These are phyloP conservation scores for Petrocephalus schoutedeni DNA, from an alignment of 2,797 vertebrate genomes.

Conservation along the genomic window DNA sequence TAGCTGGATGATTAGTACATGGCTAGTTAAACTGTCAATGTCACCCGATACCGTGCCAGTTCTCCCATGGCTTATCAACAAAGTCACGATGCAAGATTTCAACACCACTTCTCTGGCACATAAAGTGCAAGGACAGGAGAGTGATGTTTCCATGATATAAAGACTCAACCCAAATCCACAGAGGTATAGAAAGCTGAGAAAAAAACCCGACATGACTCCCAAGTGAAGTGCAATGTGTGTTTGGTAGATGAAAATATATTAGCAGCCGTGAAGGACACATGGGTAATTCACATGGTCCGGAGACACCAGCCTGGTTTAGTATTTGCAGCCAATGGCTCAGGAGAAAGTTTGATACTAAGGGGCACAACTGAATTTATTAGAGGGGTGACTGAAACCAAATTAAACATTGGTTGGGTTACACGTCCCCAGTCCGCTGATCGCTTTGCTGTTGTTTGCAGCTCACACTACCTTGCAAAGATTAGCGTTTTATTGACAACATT, in stretches of 20 bases:
- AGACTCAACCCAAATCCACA: background rate
- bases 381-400: background rate
- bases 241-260: background rate
- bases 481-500: background rate
- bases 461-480: background rate
- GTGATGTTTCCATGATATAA: background rate
- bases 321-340: background rate
- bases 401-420: background rate
- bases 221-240: background rate
- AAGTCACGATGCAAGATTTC: background rate
- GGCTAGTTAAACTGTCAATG: background rate
- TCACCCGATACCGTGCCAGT: no score
- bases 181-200: background rate
- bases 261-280: background rate
- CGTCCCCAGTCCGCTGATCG: background rate
- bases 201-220: background rate
- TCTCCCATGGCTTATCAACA: background rate
- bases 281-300: background rate
- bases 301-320: background rate
- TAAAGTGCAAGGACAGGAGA: background rate
- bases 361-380: background rate
- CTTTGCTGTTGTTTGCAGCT: background rate
- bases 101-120: background rate
- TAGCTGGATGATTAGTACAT: background rate
- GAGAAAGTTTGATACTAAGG: background rate